These are phyloP conservation scores for Lepidonotus clava DNA, from an alignment of 2,888 invertebrate species.

Conservation along the genomic window DNA sequence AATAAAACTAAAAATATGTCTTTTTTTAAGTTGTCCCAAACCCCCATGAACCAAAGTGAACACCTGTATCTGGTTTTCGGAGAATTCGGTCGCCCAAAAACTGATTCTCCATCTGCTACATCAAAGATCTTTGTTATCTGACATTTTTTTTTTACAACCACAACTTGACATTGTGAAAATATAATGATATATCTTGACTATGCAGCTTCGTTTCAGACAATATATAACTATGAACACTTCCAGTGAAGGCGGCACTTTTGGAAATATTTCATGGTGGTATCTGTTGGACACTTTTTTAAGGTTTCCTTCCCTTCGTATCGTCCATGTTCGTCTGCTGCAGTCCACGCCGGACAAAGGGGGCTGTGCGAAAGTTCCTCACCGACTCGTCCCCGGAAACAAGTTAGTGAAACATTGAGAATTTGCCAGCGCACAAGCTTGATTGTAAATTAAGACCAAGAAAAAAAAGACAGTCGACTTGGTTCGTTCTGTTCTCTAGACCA, in stretches of 20 bases:
- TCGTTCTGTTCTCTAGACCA: constrained; percentile 30
- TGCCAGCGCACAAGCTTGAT: constrained; percentile 43
- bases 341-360: constrained; percentile 20
- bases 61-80: too few relatives aligned
- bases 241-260: background rate
- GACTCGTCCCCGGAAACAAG: constrained; percentile 49
- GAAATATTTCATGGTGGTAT: background rate
- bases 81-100: too few relatives aligned
- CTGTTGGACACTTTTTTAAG: constrained; percentile 47
- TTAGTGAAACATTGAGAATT: constrained; percentile 46
- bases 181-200: too few relatives aligned
- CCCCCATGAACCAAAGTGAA: too few relatives aligned
- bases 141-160: too few relatives aligned
- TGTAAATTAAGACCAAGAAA: constrained; percentile 9
- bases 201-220: too few relatives aligned
- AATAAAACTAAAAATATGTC: too few relatives aligned
- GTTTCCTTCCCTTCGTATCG: constrained; percentile 52
- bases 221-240: background rate
- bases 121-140: too few relatives aligned
- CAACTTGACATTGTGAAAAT: too few relatives aligned
- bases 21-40: too few relatives aligned
- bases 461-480: constrained; percentile 22
- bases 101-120: too few relatives aligned
- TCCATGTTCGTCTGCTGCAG: constrained; percentile 50
- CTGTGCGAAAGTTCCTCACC: constrained; percentile 43